A percentile compares a stretch with the other conserved stretches of the same genome.
Evolutionary conservation across 2,888 invertebrate genomes (phyloP).

Genomic region (Synergus laeviventris): DNA sequence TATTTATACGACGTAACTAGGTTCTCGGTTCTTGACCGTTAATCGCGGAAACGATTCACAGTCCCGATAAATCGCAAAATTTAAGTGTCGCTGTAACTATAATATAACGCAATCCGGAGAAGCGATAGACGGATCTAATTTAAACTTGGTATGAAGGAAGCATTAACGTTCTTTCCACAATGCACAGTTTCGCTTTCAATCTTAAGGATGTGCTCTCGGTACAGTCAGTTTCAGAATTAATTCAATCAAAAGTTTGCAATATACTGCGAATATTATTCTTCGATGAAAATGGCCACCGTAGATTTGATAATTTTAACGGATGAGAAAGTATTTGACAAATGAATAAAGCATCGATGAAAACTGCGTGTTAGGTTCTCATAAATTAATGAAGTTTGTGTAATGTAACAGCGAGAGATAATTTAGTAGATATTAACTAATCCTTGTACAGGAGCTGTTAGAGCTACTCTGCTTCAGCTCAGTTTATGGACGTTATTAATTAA

Average conservation of each 20-base stretch:
- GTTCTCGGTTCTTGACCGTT: not conserved
- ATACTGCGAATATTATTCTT: not conserved
- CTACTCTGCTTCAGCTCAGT: constrained; percentile 55
- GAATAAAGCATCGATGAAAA: constrained; percentile 39
- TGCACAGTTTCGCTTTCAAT: not conserved
- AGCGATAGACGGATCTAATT: constrained; percentile 26
- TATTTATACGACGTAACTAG: not conserved
- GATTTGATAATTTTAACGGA: constrained; percentile 19
- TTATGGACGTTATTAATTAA: constrained; percentile 72
- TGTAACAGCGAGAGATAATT: constrained; percentile 66
- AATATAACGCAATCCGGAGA: constrained; percentile 13
- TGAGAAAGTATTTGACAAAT: not conserved
- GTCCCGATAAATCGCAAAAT: constrained; percentile 15
- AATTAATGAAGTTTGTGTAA: constrained; percentile 71
- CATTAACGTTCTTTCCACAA: not conserved
- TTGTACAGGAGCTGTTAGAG: constrained; percentile 58
- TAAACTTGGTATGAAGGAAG: not conserved
- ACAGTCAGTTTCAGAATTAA: not conserved
- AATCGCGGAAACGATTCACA: not conserved
- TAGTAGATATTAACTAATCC: constrained; percentile 69
- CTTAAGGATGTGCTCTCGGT: too few species aligned
- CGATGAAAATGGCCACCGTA: not conserved
- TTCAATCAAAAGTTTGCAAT: too few species aligned
- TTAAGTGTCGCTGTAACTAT: constrained; percentile 30
- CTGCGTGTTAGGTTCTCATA: constrained; percentile 52